Conservation (phyloP, 2,797 vertebrate species). For the Catostomus latipinnis region DNA sequence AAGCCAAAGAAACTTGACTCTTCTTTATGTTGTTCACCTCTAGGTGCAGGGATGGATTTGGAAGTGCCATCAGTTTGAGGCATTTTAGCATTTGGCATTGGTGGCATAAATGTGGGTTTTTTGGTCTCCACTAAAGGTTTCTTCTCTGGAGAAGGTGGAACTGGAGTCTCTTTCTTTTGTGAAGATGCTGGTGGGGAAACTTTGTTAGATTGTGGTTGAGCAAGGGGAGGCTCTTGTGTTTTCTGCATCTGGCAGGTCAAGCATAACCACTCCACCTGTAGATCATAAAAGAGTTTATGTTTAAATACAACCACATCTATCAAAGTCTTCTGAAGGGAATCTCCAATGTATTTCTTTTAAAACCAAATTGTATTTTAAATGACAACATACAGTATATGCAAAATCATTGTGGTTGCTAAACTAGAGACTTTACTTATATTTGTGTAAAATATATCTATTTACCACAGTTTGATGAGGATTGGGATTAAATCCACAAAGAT, state of each 20-base stretch:
- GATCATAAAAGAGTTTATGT: neutral
- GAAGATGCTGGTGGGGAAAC: conserved; percentile 14
- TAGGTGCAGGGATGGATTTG: conserved; percentile 71
- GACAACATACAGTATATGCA: neutral
- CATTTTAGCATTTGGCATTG: conserved; percentile 10
- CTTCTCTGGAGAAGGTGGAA: conserved; percentile 54
- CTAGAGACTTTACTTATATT: neutral
- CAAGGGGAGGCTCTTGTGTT: conserved; percentile 71
- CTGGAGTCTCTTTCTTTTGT: conserved; percentile 56
- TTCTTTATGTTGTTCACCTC: conserved; percentile 75
- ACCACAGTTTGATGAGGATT: conserved; percentile 76
- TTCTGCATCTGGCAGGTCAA: conserved; percentile 88
- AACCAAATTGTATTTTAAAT: neutral
- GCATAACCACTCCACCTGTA: conserved; percentile 81
- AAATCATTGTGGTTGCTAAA: neutral
- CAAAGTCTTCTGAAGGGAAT: neutral
- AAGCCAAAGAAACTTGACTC: conserved; percentile 64
- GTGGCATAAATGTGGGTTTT: conserved; percentile 1
- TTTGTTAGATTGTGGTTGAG: conserved; percentile 68
- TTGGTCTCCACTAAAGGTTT: conserved; percentile 44
- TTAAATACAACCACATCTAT: neutral
- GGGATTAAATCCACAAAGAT: conserved; percentile 88
- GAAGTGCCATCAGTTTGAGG: conserved; percentile 30
- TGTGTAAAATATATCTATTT: conserved; percentile 47
- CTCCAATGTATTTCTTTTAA: neutral